These are phyloP conservation scores for Oxycera nigricornis DNA, from an alignment of 2,888 invertebrate genomes.

Conservation along the genomic window DNA sequence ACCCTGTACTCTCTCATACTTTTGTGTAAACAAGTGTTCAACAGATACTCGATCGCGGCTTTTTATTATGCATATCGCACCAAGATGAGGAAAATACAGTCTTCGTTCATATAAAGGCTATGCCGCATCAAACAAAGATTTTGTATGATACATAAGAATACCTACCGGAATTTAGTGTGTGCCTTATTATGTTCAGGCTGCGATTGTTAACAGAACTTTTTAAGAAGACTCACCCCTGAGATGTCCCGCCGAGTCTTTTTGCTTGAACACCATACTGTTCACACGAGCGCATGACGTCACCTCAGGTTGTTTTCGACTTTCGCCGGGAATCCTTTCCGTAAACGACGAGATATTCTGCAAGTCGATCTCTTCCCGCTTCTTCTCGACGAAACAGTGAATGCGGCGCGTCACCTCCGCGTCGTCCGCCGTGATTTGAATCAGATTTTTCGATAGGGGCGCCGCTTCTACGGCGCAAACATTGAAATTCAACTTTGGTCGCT, in stretches of 20 bases:
- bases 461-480: conserved; percentile 51
- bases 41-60: too few species aligned
- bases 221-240: conserved; percentile 79
- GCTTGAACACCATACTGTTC: conserved; percentile 73
- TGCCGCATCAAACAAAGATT: too few species aligned
- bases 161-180: too few species aligned
- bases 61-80: too few species aligned
- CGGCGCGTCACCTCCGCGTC: conserved; percentile 72
- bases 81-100: too few species aligned
- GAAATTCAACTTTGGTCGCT: conserved; percentile 49
- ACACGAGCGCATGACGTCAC: conserved; percentile 77
- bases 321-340: conserved; percentile 59
- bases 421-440: conserved; percentile 75
- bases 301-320: conserved; percentile 56
- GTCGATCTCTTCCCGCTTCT: conserved; percentile 79
- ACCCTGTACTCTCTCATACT: too few species aligned
- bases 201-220: too few species aligned
- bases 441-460: conserved; percentile 59
- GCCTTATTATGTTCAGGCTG: too few species aligned
- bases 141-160: too few species aligned
- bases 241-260: conserved; percentile 80
- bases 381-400: conserved; percentile 76
- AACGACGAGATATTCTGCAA: conserved; percentile 78
- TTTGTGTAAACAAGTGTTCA: too few species aligned
- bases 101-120: too few species aligned